Evolutionary conservation across 1,140 invertebrate genomes (phyloP).

Genomic region (Oryctes rhinoceros): DNA sequence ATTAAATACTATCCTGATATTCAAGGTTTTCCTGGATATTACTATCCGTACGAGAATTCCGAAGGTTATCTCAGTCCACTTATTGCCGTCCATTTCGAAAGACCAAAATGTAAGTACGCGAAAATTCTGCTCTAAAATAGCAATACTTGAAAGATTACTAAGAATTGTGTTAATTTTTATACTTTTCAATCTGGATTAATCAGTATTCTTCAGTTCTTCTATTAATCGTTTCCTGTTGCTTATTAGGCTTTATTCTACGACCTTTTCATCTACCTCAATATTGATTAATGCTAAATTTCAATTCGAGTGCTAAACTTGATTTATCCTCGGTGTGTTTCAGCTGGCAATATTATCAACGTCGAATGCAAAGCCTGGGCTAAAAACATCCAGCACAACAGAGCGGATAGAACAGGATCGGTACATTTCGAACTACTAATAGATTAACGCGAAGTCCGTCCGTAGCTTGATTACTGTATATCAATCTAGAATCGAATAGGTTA

Average conservation of each 20-base stretch:
- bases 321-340: slow-evolving; percentile 63
- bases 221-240: no score
- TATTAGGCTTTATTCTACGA: no score
- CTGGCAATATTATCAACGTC: slow-evolving; percentile 90
- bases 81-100: slow-evolving; percentile 84
- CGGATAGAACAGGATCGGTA: slow-evolving; percentile 88
- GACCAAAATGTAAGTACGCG: slow-evolving; percentile 75
- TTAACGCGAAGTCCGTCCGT: slow-evolving; percentile 61
- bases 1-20: slow-evolving; percentile 74
- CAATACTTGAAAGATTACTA: background rate
- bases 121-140: background rate
- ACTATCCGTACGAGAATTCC: slow-evolving; percentile 82
- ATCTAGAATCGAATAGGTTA: background rate
- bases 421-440: slow-evolving; percentile 96
- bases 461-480: background rate
- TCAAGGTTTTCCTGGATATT: slow-evolving; percentile 82
- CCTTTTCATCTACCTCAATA: no score
- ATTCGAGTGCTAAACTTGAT: no score
- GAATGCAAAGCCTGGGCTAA: slow-evolving; percentile 96
- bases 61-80: slow-evolving; percentile 88
- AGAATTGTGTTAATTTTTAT: no score
- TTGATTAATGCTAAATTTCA: no score
- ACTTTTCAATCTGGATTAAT: no score
- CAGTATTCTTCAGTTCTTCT: no score
- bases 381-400: slow-evolving; percentile 88